A percentile compares a stretch with the other conserved stretches of the same genome.
Conservation (phyloP, 2,888 invertebrate genomes). For the Ophion ventricosus region DNA sequence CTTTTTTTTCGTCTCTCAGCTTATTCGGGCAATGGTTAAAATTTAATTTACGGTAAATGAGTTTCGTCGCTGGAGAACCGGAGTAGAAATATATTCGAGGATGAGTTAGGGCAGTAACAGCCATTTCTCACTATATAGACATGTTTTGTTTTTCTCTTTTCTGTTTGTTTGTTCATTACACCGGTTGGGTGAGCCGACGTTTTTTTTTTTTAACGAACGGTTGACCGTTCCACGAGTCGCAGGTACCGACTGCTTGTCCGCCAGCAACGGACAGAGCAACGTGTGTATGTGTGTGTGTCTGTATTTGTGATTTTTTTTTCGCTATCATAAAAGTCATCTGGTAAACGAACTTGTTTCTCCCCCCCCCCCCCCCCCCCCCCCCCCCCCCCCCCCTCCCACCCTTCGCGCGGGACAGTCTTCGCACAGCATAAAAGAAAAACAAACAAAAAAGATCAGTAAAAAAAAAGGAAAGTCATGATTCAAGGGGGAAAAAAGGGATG, state of each 20-base stretch:
- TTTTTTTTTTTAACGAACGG: conserved; percentile 44
- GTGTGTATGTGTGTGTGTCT: conserved; percentile 16
- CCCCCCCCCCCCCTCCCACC: not conserved
- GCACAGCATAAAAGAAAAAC: conserved; percentile 12
- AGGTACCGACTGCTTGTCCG: conserved; percentile 65
- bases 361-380: not conserved
- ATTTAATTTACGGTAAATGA: conserved; percentile 44
- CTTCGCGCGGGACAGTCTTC: not conserved
- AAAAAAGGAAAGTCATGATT: conserved; percentile 8
- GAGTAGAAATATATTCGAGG: conserved; percentile 68
- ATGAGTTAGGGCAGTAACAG: conserved; percentile 70
- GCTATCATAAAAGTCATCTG: conserved; percentile 55
- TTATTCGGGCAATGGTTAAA: conserved; percentile 30
- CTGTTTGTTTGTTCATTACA: not conserved
- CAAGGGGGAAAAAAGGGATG: conserved; percentile 35
- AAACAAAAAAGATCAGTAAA: conserved; percentile 40
- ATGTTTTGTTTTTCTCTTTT: conserved; percentile 28
- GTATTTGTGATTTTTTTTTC: conserved; percentile 13
- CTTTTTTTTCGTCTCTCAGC: conserved; percentile 20
- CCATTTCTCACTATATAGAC: conserved; percentile 65
- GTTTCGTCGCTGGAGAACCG: conserved; percentile 59
- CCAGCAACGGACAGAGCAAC: conserved; percentile 60
- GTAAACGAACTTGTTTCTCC: conserved; percentile 18
- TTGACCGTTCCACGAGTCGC: conserved; percentile 54
- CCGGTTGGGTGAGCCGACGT: not conserved